Evolutionary conservation across 2,888 invertebrate genomes (phyloP).

Genomic region (Seira musarum): DNA sequence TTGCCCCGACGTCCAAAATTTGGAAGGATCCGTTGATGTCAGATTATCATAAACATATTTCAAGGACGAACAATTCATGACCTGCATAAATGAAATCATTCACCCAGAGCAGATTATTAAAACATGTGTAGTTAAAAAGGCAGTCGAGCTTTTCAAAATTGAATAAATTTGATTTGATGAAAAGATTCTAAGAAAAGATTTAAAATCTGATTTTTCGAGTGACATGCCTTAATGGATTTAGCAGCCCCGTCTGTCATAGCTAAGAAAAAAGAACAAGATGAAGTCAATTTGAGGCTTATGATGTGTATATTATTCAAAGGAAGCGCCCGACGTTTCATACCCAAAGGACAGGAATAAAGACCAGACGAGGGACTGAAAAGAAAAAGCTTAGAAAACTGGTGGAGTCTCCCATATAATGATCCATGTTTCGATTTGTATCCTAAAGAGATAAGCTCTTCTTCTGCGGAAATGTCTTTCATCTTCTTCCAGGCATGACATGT

Average conservation of each 20-base stretch:
- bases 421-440: constrained; percentile 73
- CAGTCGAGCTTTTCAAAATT: no score
- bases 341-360: constrained; percentile 75
- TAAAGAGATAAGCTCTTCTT: constrained; percentile 75
- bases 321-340: no score
- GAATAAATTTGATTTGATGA: no score
- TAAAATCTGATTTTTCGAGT: no score
- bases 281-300: no score
- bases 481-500: constrained; percentile 75
- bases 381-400: constrained; percentile 75
- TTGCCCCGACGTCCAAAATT: constrained; percentile 77
- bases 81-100: constrained; percentile 63
- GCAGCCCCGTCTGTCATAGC: constrained; percentile 78
- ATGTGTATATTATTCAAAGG: no score
- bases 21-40: constrained; percentile 72
- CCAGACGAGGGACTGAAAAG: constrained; percentile 75
- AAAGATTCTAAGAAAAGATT: no score
- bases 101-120: no score
- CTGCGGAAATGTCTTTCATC: constrained; percentile 75
- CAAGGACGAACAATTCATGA: constrained; percentile 60
- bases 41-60: constrained; percentile 70
- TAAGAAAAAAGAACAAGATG: no score
- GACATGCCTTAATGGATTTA: constrained; percentile 74
- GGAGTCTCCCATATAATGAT: constrained; percentile 72
- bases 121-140: no score